These are phyloP conservation scores for Merodon equestris DNA, from an alignment of 2,888 invertebrate species.

Conservation along the genomic window DNA sequence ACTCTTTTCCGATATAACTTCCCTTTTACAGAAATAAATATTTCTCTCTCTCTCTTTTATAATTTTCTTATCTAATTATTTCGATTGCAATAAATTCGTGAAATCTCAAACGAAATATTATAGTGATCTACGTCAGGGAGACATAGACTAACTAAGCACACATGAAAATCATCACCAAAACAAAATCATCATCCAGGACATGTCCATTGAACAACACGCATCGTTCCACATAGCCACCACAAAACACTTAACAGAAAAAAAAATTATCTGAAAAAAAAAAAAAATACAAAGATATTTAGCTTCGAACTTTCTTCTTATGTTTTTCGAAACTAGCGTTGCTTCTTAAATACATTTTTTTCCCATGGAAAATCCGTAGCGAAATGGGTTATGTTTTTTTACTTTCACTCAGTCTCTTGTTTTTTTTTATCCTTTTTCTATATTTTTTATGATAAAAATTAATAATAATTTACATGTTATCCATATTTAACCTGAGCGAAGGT, in stretches of 20 bases:
- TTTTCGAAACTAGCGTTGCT: slow-evolving; percentile 51
- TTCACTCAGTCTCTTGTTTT: slow-evolving; percentile 7
- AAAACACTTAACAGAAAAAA: slow-evolving; percentile 6
- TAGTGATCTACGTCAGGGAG: slow-evolving; percentile 55
- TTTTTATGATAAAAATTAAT: no score
- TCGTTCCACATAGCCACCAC: slow-evolving; percentile 5
- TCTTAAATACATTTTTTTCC: slow-evolving; percentile 47
- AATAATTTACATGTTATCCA: no score
- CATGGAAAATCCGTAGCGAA: slow-evolving; percentile 55
- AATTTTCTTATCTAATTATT: slow-evolving; percentile 4
- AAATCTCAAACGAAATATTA: slow-evolving; percentile 15
- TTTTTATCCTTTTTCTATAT: neutral
- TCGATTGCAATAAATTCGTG: slow-evolving; percentile 10
- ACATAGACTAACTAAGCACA: slow-evolving; percentile 50
- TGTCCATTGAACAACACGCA: slow-evolving; percentile 5
- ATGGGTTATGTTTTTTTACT: slow-evolving; percentile 22
- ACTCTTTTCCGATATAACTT: slow-evolving; percentile 25
- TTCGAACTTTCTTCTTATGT: slow-evolving; percentile 33
- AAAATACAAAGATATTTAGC: slow-evolving; percentile 39
- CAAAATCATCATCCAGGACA: slow-evolving; percentile 16
- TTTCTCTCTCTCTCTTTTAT: neutral
- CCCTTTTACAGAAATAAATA: slow-evolving; percentile 9
- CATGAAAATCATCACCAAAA: slow-evolving; percentile 2
- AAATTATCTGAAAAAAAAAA: slow-evolving; percentile 1
- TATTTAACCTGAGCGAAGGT: no score